These are phyloP conservation scores for Pterocles gutturalis DNA, from an alignment of 2,113 vertebrate genomes.

Conservation along the genomic window DNA sequence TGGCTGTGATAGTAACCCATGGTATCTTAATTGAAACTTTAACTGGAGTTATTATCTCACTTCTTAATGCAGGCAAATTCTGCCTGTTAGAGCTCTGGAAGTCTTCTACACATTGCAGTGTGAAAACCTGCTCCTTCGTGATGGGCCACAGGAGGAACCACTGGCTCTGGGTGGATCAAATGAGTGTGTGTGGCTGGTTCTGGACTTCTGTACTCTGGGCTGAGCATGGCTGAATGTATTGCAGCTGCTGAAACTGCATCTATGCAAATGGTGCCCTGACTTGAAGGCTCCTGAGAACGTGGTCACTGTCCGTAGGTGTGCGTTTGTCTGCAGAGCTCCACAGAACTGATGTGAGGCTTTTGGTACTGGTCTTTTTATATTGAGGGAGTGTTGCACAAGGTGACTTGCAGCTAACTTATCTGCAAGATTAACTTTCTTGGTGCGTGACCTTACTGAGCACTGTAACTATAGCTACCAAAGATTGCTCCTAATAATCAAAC, in stretches of 20 bases:
- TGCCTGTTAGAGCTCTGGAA: not conserved
- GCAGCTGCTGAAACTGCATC: not conserved
- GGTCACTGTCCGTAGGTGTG: accelerated
- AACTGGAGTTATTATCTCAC: not conserved
- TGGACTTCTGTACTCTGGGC: not conserved
- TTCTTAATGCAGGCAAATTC: not conserved
- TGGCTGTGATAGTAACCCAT: not conserved
- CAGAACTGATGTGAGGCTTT: not conserved
- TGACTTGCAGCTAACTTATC: not conserved
- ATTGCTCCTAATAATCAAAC: not conserved
- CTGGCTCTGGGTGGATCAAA: not conserved
- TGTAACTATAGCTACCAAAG: not conserved
- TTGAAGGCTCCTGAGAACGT: not conserved
- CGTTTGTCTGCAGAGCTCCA: not conserved
- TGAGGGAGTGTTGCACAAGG: accelerated
- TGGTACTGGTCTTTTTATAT: not conserved
- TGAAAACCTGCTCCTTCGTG: not conserved
- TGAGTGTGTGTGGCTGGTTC: not conserved
- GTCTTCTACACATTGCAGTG: accelerated
- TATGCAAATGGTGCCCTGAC: not conserved
- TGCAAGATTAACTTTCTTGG: not conserved
- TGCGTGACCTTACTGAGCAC: not conserved
- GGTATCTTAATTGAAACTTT: not conserved
- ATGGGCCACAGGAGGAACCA: not conserved
- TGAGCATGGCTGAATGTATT: not conserved